Conservation (phyloP, 1,140 invertebrate species). For the Sarcophaga bullata region DNA sequence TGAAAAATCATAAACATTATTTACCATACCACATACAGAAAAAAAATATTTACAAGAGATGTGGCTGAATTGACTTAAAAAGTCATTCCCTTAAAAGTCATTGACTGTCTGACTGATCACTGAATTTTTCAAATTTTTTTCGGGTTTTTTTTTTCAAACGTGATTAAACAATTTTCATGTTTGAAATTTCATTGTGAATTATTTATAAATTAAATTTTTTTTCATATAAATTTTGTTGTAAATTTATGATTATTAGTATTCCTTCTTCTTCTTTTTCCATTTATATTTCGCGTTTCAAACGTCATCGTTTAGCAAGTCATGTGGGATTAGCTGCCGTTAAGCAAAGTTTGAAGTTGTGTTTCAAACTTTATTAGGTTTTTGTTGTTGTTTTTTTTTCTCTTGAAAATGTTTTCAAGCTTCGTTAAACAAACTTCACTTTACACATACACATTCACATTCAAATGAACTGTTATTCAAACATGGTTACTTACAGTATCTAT, state of each 20-base stretch:
- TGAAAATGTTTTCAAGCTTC: slow-evolving; percentile 12
- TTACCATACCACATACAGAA: no score
- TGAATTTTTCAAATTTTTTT: neutral
- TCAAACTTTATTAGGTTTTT: neutral
- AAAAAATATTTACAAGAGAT: no score
- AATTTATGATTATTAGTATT: neutral
- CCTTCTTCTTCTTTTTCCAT: neutral
- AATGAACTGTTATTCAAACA: neutral
- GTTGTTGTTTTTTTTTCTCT: neutral
- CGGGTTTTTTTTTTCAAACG: neutral
- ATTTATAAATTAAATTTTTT: neutral
- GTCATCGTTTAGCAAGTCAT: neutral
- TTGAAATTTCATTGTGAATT: neutral
- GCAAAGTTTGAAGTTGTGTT: neutral
- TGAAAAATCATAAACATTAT: no score
- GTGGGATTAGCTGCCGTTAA: neutral
- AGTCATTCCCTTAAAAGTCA: no score
- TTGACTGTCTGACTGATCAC: no score
- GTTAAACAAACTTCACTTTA: neutral
- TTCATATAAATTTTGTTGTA: neutral
- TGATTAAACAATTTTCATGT: slow-evolving; percentile 19
- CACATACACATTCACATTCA: neutral
- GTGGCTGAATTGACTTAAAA: no score
- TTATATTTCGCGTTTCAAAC: neutral
- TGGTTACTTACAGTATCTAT: no score